Evolutionary conservation across 2,888 invertebrate species (phyloP).

Genomic region (Cancer borealis): DNA sequence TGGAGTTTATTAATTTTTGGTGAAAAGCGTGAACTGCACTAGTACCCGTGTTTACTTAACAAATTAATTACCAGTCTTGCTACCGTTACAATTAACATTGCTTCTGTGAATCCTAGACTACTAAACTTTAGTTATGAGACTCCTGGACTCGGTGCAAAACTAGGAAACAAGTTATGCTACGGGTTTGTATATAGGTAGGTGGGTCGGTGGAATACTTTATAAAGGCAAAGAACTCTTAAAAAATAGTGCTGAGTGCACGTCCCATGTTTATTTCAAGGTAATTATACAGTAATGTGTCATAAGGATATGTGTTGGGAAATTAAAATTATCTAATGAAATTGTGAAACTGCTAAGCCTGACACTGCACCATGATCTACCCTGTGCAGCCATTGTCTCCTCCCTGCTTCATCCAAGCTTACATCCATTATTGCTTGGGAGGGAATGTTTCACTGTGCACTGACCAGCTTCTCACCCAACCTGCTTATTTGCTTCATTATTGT

Average conservation of each 20-base stretch:
- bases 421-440: slow-evolving; percentile 27
- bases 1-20: background rate
- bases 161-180: background rate
- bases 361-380: slow-evolving; percentile 7
- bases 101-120: background rate
- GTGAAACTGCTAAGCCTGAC: background rate
- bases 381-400: slow-evolving; percentile 3
- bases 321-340: background rate
- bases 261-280: background rate
- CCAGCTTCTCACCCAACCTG: slow-evolving; percentile 52
- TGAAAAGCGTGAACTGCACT: background rate
- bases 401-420: background rate
- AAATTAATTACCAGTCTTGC: background rate
- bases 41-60: background rate
- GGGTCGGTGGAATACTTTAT: background rate
- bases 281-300: background rate
- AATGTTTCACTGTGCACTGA: slow-evolving; percentile 27
- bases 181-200: background rate
- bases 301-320: background rate
- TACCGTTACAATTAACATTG: background rate
- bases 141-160: background rate
- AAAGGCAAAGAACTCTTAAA: background rate
- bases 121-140: background rate
- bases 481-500: slow-evolving; percentile 51
- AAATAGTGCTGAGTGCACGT: background rate